These are phyloP conservation scores for Chaetodon auriga DNA, from an alignment of 2,113 vertebrate genomes.

Conservation along the genomic window DNA sequence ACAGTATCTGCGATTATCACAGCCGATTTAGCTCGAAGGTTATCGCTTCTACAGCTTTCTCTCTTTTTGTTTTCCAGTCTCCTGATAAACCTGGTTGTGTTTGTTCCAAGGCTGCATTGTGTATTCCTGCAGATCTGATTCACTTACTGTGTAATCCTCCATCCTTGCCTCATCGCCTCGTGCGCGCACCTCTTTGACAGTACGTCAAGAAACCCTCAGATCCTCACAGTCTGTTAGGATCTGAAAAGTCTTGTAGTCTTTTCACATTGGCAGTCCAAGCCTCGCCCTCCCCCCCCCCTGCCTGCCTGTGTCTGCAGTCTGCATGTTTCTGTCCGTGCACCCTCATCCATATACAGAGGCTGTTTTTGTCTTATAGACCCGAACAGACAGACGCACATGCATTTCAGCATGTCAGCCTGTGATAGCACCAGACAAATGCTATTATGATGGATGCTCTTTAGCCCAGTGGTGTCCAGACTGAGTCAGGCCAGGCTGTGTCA, in stretches of 20 bases:
- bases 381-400: neutral
- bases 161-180: conserved; percentile 36
- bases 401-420: neutral
- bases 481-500: conserved; percentile 61
- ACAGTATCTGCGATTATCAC: conserved; percentile 13
- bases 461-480: conserved; percentile 44
- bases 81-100: conserved; percentile 8
- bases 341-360: neutral
- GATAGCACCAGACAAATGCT: conserved; percentile 7
- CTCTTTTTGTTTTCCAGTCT: conserved; percentile 9
- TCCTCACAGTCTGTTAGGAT: conserved; percentile 31
- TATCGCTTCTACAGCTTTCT: neutral
- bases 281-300: neutral
- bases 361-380: neutral
- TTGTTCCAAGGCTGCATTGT: conserved; percentile 23
- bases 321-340: neutral
- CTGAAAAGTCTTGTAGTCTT: conserved; percentile 21
- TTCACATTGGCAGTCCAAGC: conserved; percentile 12
- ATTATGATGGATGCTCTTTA: conserved; percentile 57
- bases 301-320: neutral
- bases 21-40: conserved; percentile 19
- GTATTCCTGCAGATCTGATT: conserved; percentile 44
- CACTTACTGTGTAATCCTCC: conserved; percentile 38
- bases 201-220: conserved; percentile 35
- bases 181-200: conserved; percentile 18